Base-by-base conservation (phyloP, 1,140 invertebrate species). In the Maconellicoccus hirsutus region DNA sequence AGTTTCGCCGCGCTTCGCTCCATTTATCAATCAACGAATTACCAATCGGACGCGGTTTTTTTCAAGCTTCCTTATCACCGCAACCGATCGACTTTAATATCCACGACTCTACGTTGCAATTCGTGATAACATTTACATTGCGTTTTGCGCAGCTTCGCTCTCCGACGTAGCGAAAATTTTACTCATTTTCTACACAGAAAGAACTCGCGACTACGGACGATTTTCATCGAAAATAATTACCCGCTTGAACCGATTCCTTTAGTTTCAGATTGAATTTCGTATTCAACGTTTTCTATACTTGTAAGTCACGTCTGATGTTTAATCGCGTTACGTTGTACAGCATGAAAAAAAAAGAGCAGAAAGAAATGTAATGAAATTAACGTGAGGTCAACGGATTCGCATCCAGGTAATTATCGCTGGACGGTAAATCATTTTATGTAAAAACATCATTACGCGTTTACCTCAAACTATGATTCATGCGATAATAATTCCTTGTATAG, bases 21-120 rank as follows among this genome's bases (percentile, higher is more conserved):
- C 42, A 52, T 52, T 52, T 52, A 52, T 52, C 42, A 52, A 52
- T 52, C 42, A 52, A 52, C 42, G 42, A 52, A 52, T 52, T 52
- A 52, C 42, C 42, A 19, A 52, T 52, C 42, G 42, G 42, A 14
- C 29, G 29, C 29, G 29, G 29, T 33, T 33, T 33, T 33, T 33
- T 33, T 33, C 12, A 2, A 19, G 16, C 42, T 19, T 52, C 42
- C 42, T 52, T 52, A 52, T 52, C 42, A 19, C 42, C 42, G 10
- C n/a, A 14, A 19, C 42, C 12, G n/a, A 52, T 52, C 42, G 42
- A 14, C 42, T 52, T 16, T 52, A 52, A 14, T 52, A 52, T 52
- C 42, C 42, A 52, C 42, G 42, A 52, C 42, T 52, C 4, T 33
- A 52, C 3, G n/a, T 16, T 52, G 16, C 42, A 52, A 52, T 52